Base-by-base conservation (phyloP, 2,888 invertebrate species). In the Lithosia quadra region DNA sequence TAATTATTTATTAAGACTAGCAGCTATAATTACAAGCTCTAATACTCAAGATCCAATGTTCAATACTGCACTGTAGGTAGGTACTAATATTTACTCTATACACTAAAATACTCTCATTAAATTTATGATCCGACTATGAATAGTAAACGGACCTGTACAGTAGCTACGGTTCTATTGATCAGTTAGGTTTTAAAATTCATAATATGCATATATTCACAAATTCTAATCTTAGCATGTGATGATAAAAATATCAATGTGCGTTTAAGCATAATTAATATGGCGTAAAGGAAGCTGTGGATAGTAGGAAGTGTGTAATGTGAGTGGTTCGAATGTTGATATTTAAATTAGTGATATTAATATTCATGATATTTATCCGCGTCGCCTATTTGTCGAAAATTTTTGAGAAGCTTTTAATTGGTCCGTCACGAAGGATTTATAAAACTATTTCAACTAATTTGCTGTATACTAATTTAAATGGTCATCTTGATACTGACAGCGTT, bases 241-340 rank as follows among this genome's bases (percentile, higher is more conserved):
- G 33, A 63, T 49, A 65, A 39, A 61, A 63, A 56, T 61, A 65
- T 33, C 24, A 39, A 33, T 24, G 36, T 49, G 24, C 34, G 57
- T 67, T 58, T 15, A 21, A 64, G 34, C 53, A 55, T 63, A 64
- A 64, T 69, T 69, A 58, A 62, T 62, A 53, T 57, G 9, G 57
- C 49, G 61, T 53, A 58, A 49, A 65, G 65, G 65, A 65, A 69
- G 62, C 57, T 22, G 36, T 65, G 15, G 36, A 57, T 53, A 57
- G 43, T 67, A 66, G 69, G 66, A 66, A 69, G 59, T 66, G 69
- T 63, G 66, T 69, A 66, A 63, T 60, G 28, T 57, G 53, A 69
- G 55, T 65, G 53, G 22, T 65, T 69, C 56, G 61, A 69, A 57
- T 61, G 65, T 63, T 10, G 69, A 58, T 66, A 69, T 69, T 69